phyloP scores from a whole-genome alignment of 2,797 vertebrate species.

The Thamnophis elegans region DNA sequence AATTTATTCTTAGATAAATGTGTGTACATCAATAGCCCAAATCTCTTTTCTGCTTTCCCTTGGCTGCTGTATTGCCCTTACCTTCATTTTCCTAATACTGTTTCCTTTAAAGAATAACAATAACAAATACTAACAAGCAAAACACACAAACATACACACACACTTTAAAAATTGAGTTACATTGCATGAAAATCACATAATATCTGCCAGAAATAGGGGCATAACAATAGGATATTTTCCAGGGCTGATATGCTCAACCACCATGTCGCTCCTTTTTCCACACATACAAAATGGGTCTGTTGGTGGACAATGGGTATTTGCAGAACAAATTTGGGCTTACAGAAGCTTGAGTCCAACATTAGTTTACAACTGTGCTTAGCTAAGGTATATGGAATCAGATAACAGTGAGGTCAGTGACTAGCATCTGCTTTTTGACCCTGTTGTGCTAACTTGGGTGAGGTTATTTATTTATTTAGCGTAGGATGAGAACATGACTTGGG shows the following conservation, averaged over 20 bases:
- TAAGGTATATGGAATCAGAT: neutral
- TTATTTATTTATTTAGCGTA: neutral
- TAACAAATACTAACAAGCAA: neutral
- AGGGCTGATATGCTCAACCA: neutral
- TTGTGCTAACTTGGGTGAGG: neutral
- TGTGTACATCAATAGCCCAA: neutral
- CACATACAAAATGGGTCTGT: neutral
- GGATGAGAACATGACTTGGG: neutral
- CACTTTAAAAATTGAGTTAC: neutral
- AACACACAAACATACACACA: neutral
- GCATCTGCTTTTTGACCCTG: slow-evolving; percentile 1
- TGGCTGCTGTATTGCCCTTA: neutral
- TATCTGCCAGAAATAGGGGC: neutral
- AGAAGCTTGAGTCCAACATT: neutral
- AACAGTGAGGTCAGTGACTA: neutral
- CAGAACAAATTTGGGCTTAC: neutral
- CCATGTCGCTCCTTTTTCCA: neutral
- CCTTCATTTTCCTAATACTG: neutral
- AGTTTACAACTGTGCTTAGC: neutral
- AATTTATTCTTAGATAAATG: neutral
- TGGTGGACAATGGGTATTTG: neutral
- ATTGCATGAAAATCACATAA: neutral
- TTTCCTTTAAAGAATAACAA: neutral
- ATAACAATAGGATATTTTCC: neutral
- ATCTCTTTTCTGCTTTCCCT: neutral